Base-by-base conservation (phyloP, 2,888 invertebrate genomes). In the Macrophya alboannulata region DNA sequence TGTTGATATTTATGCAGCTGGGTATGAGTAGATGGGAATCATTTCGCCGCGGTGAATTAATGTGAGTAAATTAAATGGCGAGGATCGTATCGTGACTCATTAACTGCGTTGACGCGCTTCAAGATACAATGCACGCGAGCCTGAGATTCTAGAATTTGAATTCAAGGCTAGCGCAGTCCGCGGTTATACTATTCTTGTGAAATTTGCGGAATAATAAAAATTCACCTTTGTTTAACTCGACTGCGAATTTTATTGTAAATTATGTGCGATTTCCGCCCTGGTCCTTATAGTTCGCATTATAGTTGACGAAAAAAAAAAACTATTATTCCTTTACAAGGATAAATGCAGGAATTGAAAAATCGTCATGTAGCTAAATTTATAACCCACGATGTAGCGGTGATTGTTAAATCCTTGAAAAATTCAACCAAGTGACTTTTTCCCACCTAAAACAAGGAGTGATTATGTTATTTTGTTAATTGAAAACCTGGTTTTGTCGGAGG, bases 81-180 rank as follows among this genome's bases (percentile, higher is more conserved):
- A 62, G 81, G 59, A 62, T 81, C 62, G 21, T 62, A 43, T 81
- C 79, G 79, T 81, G 81, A 77, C 77, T 77, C 51, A 77, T 77
- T 77, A 77, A 37, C 40, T 62, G 40, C 81, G 81, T 62, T 81
- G 62, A 81, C 81, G 81, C 59, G 40, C 59, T 81, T 62, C 43
- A 21, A 62, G 43, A 17, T 62, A 81, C 59, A 43, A 81, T 81
- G 43, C 81, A 62, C 59, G 81, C 43, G 43, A 62, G 15, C 43
- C 17, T 62, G 59, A 43, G 81, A 81, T 81, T 81, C 81, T 43
- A 62, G 81, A 62, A 40, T 81, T 45, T 81, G 12, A 62, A 81
- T 62, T 81, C 81, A 81, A 81, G 81, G 81, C 81, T 81, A 48
- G 37, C 9, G 12, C 21, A 25, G 59, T 62, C 37, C 21, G 21